Percentiles rank a stretch among this genome's conserved stretches.
phyloP scores from a whole-genome alignment of 37 sponge, comb jelly and placozoan species.

The Beroe ovata region DNA sequence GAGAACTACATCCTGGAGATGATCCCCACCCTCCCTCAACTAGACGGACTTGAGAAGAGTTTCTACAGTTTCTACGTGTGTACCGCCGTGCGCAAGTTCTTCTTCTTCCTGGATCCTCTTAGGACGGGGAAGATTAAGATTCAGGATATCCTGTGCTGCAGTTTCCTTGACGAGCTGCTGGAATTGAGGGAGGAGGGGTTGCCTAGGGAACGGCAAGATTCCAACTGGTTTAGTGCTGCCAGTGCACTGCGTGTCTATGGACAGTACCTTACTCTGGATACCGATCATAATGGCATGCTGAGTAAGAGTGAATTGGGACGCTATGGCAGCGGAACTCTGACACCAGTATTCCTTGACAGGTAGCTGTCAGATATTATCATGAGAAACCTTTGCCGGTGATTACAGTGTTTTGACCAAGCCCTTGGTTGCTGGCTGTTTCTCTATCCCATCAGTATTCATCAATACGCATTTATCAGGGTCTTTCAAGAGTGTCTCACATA shows the following conservation, averaged over 20 bases:
- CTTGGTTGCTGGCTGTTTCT: no score
- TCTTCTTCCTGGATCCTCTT: constrained; percentile 96
- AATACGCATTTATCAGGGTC: no score
- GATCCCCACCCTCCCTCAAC: constrained; percentile 94
- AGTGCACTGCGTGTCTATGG: constrained; percentile 94
- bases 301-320: constrained; percentile 79
- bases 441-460: no score
- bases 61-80: constrained; percentile 98
- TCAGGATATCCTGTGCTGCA: constrained; percentile 84
- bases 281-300: constrained; percentile 98
- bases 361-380: background rate
- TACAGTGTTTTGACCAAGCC: no score
- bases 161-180: constrained; percentile 92
- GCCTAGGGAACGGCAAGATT: constrained; percentile 77
- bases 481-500: constrained; percentile 98
- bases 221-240: constrained; percentile 97
- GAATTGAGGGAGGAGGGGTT: constrained; percentile 95
- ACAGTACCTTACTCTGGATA: constrained; percentile 90
- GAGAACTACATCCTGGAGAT: constrained; percentile 98
- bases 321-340: constrained; percentile 89
- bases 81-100: constrained; percentile 98
- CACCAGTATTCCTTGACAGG: constrained; percentile 81
- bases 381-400: no score
- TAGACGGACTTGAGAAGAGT: constrained; percentile 88
- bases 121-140: constrained; percentile 76